Evolutionary conservation across 1,140 invertebrate genomes (phyloP).

Genomic region (Daktulosphaira vitifoliae): DNA sequence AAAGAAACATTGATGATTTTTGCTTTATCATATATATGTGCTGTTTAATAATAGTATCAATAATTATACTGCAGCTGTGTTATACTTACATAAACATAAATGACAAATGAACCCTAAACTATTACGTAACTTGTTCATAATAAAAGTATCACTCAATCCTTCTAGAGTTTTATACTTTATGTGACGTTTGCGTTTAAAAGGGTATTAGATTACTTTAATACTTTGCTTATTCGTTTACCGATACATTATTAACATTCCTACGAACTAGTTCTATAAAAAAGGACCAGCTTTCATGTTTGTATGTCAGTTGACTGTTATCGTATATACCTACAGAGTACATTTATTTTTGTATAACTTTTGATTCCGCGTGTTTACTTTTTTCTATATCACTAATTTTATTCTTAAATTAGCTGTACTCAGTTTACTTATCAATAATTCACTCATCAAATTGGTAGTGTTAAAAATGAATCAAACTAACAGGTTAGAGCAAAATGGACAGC

Average conservation of each 20-base stretch:
- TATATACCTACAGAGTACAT: neutral
- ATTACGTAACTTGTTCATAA: neutral
- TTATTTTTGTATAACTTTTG: too few species aligned
- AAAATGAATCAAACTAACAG: conserved; percentile 8
- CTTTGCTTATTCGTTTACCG: neutral
- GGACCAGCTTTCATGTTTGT: neutral
- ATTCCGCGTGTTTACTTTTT: too few species aligned
- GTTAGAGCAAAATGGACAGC: neutral
- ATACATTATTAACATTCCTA: neutral
- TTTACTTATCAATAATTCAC: too few species aligned
- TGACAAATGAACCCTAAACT: neutral
- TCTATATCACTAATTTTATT: too few species aligned
- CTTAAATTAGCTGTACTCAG: too few species aligned
- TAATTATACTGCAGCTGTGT: too few species aligned
- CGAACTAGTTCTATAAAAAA: neutral
- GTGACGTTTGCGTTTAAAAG: neutral
- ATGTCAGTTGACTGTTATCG: too few species aligned
- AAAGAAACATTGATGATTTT: too few species aligned
- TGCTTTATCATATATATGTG: too few species aligned
- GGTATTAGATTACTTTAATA: conserved; percentile 15
- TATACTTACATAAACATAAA: neutral
- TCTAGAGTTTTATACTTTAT: neutral
- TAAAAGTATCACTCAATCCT: conserved; percentile 10
- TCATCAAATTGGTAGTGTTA: too few species aligned
- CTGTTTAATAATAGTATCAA: too few species aligned